These are phyloP conservation scores for Paramacrobiotus metropolitanus DNA, from an alignment of 1,140 invertebrate genomes.

Conservation along the genomic window DNA sequence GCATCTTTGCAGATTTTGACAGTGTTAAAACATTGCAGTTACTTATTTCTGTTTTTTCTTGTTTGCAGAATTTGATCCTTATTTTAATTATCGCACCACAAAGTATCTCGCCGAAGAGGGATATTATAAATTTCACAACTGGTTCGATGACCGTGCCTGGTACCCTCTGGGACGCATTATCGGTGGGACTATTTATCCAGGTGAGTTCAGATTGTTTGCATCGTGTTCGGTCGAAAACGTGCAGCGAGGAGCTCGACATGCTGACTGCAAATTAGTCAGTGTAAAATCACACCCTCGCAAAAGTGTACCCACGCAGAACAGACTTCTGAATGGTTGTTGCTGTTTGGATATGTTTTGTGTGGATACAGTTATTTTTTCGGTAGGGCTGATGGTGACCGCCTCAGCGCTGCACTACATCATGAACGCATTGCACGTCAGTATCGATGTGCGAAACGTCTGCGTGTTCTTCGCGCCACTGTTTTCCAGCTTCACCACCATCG, in stretches of 20 bases:
- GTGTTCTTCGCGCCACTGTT: slow-evolving; percentile 92
- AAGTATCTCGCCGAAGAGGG: slow-evolving; percentile 79
- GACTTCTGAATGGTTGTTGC: slow-evolving; percentile 3
- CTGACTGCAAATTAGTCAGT: neutral
- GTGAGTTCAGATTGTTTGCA: slow-evolving; percentile 16
- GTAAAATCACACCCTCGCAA: slow-evolving; percentile 5
- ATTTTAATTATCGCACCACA: slow-evolving; percentile 94
- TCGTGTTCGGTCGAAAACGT: too few relatives aligned
- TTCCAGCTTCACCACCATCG: slow-evolving; percentile 78
- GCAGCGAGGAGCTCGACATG: neutral
- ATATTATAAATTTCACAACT: slow-evolving; percentile 93
- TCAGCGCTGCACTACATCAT: slow-evolving; percentile 67
- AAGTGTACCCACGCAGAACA: neutral
- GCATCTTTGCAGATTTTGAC: neutral
- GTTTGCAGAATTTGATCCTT: slow-evolving; percentile 63
- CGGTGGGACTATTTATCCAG: slow-evolving; percentile 89
- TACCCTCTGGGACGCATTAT: slow-evolving; percentile 91
- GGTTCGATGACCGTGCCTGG: slow-evolving; percentile 97
- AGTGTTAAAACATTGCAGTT: neutral
- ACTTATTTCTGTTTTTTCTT: neutral
- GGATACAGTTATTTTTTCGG: slow-evolving; percentile 6
- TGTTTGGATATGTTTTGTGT: slow-evolving; percentile 8
- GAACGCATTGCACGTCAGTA: slow-evolving; percentile 69
- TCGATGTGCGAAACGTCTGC: slow-evolving; percentile 90
- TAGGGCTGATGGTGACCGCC: slow-evolving; percentile 79